A percentile compares a stretch with the other conserved stretches of the same genome.
Evolutionary conservation across 1,140 invertebrate genomes (phyloP).

Genomic region (Cephus cinctus): DNA sequence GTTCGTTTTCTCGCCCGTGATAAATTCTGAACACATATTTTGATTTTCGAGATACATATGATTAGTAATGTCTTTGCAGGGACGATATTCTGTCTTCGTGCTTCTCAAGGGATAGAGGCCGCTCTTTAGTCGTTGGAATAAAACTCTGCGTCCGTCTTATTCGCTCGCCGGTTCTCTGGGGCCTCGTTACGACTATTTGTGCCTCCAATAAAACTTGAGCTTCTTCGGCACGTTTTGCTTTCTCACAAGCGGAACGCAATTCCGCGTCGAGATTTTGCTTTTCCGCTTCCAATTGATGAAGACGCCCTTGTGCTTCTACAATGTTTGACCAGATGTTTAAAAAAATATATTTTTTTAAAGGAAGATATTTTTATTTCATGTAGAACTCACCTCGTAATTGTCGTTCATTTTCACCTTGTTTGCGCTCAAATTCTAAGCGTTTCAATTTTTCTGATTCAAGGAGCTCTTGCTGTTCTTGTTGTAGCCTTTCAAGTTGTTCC

Average conservation of each 20-base stretch:
- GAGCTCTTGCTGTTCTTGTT: constrained; percentile 71
- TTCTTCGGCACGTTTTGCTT: constrained; percentile 66
- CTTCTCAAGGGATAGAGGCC: constrained; percentile 36
- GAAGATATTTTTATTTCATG: constrained; percentile 5
- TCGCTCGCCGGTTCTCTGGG: constrained; percentile 40
- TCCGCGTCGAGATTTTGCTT: constrained; percentile 66
- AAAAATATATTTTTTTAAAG: constrained; percentile 1
- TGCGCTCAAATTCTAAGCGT: constrained; percentile 69
- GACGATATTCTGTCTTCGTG: background rate
- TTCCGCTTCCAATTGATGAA: constrained; percentile 69
- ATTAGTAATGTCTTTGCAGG: too few relatives aligned
- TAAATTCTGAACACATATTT: too few relatives aligned
- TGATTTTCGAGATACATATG: too few relatives aligned
- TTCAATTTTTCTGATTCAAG: constrained; percentile 73
- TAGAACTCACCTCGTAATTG: constrained; percentile 63
- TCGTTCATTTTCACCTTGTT: constrained; percentile 70
- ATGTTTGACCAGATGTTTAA: constrained; percentile 19
- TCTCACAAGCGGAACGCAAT: constrained; percentile 64
- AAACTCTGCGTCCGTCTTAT: constrained; percentile 62
- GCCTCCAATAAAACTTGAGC: constrained; percentile 66
- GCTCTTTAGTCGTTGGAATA: constrained; percentile 60
- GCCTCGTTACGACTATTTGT: constrained; percentile 57
- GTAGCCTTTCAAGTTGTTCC: constrained; percentile 74
- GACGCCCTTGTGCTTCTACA: constrained; percentile 65
- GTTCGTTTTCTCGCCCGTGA: too few relatives aligned